Percentiles rank a stretch among this genome's conserved stretches.
Evolutionary conservation across 2,113 vertebrate species (phyloP).

Genomic region (Nettapus auritus): DNA sequence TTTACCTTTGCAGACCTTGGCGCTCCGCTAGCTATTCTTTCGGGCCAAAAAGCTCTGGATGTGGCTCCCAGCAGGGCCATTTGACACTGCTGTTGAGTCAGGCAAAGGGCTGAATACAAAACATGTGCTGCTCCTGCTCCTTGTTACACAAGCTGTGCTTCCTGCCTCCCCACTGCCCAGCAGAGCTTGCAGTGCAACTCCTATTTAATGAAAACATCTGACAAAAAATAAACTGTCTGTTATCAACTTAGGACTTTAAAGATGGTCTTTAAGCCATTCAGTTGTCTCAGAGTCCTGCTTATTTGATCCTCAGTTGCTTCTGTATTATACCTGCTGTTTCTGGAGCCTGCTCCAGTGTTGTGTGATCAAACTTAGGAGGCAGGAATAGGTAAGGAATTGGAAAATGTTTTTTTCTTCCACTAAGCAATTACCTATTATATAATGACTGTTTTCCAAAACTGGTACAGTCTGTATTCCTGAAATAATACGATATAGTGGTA

Average conservation of each 20-base stretch:
- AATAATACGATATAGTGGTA: background rate
- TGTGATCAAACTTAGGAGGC: background rate
- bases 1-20: slow-evolving; percentile 34
- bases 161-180: background rate
- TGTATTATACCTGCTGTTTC: background rate
- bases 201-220: background rate
- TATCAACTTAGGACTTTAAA: background rate
- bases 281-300: background rate
- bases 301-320: background rate
- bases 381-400: background rate
- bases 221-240: background rate
- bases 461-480: background rate
- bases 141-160: slow-evolving; percentile 5
- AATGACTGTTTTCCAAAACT: background rate
- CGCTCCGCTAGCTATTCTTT: background rate
- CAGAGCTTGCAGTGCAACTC: background rate
- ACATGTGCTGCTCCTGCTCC: slow-evolving; percentile 17
- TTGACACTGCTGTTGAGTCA: slow-evolving; percentile 6
- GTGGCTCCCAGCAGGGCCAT: background rate
- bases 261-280: background rate
- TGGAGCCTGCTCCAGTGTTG: background rate
- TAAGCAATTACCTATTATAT: background rate
- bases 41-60: background rate
- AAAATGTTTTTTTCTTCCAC: background rate
- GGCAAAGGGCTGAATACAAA: slow-evolving; percentile 8